A percentile compares a stretch with the other conserved stretches of the same genome.
Evolutionary conservation across 2,797 vertebrate genomes (phyloP).

Genomic region (Propithecus deckenii): DNA sequence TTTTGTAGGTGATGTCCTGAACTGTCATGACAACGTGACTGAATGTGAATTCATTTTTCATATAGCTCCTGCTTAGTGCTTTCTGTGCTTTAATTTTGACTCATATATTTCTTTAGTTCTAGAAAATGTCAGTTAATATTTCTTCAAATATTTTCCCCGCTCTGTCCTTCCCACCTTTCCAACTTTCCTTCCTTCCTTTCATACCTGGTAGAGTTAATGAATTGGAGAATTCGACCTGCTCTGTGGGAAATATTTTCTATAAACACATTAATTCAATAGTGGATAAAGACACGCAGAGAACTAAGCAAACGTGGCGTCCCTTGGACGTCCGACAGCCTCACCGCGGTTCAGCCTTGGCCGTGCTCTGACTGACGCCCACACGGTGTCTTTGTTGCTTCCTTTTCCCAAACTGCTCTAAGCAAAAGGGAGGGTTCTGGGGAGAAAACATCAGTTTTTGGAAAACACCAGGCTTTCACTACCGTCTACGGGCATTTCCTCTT

Average conservation of each 20-base stretch:
- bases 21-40: background rate
- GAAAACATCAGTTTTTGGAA: too few relatives aligned
- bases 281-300: background rate
- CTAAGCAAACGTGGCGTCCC: background rate
- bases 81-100: background rate
- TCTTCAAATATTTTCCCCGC: background rate
- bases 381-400: background rate
- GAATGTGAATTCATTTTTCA: background rate
- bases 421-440: too few relatives aligned
- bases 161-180: background rate
- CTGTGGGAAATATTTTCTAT: background rate
- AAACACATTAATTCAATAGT: background rate
- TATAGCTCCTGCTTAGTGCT: background rate
- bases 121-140: background rate
- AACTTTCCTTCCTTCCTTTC: background rate
- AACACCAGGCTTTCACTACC: background rate
- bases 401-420: background rate
- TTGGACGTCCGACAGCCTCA: background rate
- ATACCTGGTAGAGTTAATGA: background rate
- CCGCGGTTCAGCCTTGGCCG: background rate
- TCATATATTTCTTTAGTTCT: background rate
- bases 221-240: background rate
- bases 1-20: background rate
- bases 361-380: accelerated
- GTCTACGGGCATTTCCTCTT: background rate